These are phyloP conservation scores for Thereva nobilitata DNA, from an alignment of 2,888 invertebrate species.

Conservation along the genomic window DNA sequence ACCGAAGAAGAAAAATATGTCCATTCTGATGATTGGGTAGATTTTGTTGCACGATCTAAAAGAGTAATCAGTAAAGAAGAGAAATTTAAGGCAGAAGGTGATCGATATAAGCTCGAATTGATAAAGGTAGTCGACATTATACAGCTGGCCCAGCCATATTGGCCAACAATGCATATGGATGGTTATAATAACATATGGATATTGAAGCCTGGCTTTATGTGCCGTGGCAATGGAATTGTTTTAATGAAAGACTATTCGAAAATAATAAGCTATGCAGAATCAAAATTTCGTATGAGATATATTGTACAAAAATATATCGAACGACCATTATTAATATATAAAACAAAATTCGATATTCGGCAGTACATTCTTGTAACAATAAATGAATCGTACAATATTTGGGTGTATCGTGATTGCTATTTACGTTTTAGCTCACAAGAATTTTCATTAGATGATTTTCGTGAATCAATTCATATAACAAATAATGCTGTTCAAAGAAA, in stretches of 20 bases:
- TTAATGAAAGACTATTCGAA: slow-evolving; percentile 75
- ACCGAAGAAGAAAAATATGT: slow-evolving; percentile 13
- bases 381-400: slow-evolving; percentile 76
- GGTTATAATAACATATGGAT: slow-evolving; percentile 88
- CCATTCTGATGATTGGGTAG: slow-evolving; percentile 46
- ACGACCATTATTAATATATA: slow-evolving; percentile 77
- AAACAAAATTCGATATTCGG: slow-evolving; percentile 89
- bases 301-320: slow-evolving; percentile 91
- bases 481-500: slow-evolving; percentile 85
- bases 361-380: slow-evolving; percentile 81
- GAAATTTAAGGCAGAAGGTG: slow-evolving; percentile 46
- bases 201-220: slow-evolving; percentile 81
- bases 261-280: slow-evolving; percentile 67
- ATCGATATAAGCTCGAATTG: slow-evolving; percentile 45
- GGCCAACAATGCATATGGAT: slow-evolving; percentile 71
- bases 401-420: slow-evolving; percentile 86
- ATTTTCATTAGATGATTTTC: slow-evolving; percentile 75
- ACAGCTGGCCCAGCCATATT: slow-evolving; percentile 63
- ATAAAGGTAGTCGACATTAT: slow-evolving; percentile 63
- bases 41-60: slow-evolving; percentile 48
- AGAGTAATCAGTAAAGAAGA: slow-evolving; percentile 52
- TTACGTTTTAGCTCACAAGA: slow-evolving; percentile 84
- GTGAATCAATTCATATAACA: slow-evolving; percentile 84
- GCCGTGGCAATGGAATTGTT: slow-evolving; percentile 81
- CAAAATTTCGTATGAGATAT: slow-evolving; percentile 66